These are phyloP conservation scores for Hirudinaria manillensis DNA, from an alignment of 2,888 invertebrate genomes.

Conservation along the genomic window DNA sequence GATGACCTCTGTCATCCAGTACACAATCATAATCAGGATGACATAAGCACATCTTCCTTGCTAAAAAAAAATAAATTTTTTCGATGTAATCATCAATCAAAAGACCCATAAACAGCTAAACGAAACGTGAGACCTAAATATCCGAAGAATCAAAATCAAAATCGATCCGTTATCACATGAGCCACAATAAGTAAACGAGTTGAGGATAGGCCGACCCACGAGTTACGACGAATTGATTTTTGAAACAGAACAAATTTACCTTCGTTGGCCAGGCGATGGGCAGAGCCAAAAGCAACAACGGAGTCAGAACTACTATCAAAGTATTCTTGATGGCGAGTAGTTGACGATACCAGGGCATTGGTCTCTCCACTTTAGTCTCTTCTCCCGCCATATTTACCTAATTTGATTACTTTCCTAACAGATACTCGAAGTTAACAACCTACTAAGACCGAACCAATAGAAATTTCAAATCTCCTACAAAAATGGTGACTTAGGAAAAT, in stretches of 20 bases:
- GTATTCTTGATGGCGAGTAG: constrained; percentile 35
- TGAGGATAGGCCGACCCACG: no score
- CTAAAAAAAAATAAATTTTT: constrained; percentile 38
- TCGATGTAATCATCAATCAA: background rate
- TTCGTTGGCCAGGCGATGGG: constrained; percentile 30
- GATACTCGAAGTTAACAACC: no score
- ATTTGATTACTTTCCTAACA: no score
- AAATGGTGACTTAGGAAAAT: no score
- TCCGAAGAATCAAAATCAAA: background rate
- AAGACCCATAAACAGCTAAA: background rate
- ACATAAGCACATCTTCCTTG: constrained; percentile 48
- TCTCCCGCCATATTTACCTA: constrained; percentile 21
- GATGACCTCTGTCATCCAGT: constrained; percentile 44
- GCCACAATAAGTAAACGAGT: no score
- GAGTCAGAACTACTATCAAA: constrained; percentile 32
- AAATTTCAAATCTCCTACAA: no score
- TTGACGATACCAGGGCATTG: constrained; percentile 31
- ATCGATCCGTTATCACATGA: no score
- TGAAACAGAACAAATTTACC: background rate
- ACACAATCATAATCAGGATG: constrained; percentile 44
- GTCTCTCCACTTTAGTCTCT: constrained; percentile 2
- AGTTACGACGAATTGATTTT: no score
- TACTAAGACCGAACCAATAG: no score
- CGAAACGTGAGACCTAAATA: background rate
- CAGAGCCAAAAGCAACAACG: constrained; percentile 31